A percentile compares a stretch with the other conserved stretches of the same genome.
Evolutionary conservation across 1,140 invertebrate species (phyloP).

Genomic region (Lycorma delicatula): DNA sequence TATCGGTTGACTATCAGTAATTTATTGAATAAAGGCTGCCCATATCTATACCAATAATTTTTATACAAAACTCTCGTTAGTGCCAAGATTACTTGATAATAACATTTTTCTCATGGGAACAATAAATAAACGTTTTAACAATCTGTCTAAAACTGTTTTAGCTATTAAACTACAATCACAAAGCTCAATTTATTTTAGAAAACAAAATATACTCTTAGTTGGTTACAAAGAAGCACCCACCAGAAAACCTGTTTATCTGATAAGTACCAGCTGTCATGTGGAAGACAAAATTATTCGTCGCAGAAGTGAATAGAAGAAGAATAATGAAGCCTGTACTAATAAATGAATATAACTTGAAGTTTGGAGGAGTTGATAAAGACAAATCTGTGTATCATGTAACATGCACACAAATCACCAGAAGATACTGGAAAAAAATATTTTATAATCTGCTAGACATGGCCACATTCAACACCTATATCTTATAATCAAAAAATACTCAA

Average conservation of each 20-base stretch:
- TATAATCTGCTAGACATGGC: conserved; percentile 9
- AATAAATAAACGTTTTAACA: neutral
- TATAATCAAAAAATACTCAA: no score
- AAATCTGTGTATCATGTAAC: conserved; percentile 2
- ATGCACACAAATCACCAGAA: neutral
- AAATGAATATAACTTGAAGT: no score
- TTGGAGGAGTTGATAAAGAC: neutral
- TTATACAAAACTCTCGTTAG: conserved; percentile 1
- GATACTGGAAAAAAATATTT: conserved; percentile 12
- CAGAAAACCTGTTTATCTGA: conserved; percentile 2
- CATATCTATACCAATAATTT: neutral
- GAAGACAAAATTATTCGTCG: neutral
- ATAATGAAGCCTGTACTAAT: no score
- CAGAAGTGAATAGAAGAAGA: neutral
- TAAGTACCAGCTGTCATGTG: neutral
- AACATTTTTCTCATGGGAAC: conserved; percentile 8
- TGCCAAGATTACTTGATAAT: neutral
- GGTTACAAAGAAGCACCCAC: neutral
- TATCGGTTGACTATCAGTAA: neutral
- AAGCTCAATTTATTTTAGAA: neutral
- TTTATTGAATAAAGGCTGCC: neutral
- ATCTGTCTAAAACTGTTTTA: neutral
- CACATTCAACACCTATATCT: neutral
- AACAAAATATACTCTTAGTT: neutral
- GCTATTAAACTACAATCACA: neutral